Evolutionary conservation across 2,113 vertebrate genomes (phyloP).

Genomic region (Orycteropus afer): DNA sequence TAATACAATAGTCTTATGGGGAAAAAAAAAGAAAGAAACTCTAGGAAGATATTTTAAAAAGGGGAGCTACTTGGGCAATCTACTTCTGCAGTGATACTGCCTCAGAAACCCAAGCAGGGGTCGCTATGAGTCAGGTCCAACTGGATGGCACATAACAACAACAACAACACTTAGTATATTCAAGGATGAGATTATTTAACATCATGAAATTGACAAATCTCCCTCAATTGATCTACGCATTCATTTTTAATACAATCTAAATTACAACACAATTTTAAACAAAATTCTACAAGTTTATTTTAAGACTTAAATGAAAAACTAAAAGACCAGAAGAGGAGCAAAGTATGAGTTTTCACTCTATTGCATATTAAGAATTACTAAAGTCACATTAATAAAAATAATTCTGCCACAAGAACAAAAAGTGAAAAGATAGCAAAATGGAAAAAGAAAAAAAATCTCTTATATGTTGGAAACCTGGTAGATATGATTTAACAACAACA

Average conservation of each 20-base stretch:
- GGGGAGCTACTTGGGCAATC: not conserved
- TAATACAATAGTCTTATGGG: no score
- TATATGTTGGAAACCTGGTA: no score
- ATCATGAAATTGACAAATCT: not conserved
- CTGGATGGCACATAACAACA: no score
- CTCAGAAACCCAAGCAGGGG: no score
- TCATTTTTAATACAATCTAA: not conserved
- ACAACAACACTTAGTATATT: not conserved
- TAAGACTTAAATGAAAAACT: not conserved
- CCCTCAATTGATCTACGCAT: not conserved
- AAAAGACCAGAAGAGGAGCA: not conserved
- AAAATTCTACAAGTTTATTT: not conserved
- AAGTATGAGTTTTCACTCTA: not conserved
- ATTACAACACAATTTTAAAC: not conserved
- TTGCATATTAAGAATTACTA: not conserved
- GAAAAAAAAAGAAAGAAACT: not conserved
- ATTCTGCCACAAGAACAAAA: not conserved
- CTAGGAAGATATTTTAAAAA: not conserved
- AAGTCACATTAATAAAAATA: not conserved
- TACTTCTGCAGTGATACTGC: no score
- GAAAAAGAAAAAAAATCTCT: not conserved
- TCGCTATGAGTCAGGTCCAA: no score
- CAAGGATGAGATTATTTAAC: not conserved
- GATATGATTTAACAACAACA: no score
- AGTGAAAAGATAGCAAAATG: not conserved